These are phyloP conservation scores for Scaptodrosophila latifasciaeformis DNA, from an alignment of 2,888 invertebrate species.

Conservation along the genomic window DNA sequence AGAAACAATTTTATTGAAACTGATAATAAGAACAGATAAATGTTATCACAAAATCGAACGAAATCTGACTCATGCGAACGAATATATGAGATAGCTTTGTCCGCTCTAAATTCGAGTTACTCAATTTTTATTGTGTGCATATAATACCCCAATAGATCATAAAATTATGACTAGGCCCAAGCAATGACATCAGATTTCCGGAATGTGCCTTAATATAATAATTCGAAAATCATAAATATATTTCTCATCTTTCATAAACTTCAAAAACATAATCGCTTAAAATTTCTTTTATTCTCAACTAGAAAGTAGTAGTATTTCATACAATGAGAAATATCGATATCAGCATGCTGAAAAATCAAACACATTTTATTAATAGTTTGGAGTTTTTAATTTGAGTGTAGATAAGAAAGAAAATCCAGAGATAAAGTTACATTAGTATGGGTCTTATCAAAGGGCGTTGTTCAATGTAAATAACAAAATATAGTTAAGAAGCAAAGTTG, in stretches of 20 bases:
- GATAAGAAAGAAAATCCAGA: too few species aligned
- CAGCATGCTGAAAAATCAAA: slow-evolving; percentile 39
- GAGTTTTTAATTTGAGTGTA: slow-evolving; percentile 20
- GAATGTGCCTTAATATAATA: too few species aligned
- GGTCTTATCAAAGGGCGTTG: slow-evolving; percentile 31
- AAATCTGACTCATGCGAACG: slow-evolving; percentile 47
- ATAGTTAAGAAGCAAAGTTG: slow-evolving; percentile 8
- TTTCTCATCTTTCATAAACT: too few species aligned
- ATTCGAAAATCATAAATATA: too few species aligned
- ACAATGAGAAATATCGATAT: too few species aligned
- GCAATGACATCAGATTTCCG: slow-evolving; percentile 47
- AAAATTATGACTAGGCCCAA: slow-evolving; percentile 9
- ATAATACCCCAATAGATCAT: slow-evolving; percentile 30
- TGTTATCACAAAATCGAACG: slow-evolving; percentile 31
- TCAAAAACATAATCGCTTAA: too few species aligned
- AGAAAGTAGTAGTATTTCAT: too few species aligned
- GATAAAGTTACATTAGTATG: slow-evolving; percentile 12
- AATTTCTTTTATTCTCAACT: too few species aligned
- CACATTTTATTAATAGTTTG: slow-evolving; percentile 27
- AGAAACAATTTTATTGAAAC: slow-evolving; percentile 30
- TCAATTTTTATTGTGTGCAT: slow-evolving; percentile 20
- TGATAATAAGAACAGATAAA: slow-evolving; percentile 48
- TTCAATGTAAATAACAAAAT: slow-evolving; percentile 6
- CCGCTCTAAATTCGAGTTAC: slow-evolving; percentile 23
- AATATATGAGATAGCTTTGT: too few species aligned